Evolutionary conservation across 2,888 invertebrate species (phyloP), one percentile per base, ranked within the genome.

Genomic region (Andrena minutula): DNA sequence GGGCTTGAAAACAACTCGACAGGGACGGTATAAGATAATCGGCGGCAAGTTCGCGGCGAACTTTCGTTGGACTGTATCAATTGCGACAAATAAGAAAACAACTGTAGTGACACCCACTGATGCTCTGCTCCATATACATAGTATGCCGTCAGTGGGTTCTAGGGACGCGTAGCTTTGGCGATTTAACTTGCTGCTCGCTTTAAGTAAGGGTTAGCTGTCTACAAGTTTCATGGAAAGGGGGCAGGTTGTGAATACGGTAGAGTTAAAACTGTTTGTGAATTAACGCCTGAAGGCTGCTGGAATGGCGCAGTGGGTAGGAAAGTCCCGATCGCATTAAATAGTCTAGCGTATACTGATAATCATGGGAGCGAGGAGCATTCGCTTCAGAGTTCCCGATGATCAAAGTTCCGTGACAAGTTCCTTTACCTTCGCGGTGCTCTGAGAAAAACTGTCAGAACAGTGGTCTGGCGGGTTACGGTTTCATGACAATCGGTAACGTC

Each of bases 401-500:
- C 28, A 61, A 73, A 65, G 82, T 75, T 82, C 75, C 79, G 79
- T 76, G 82, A 85, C 79, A 68, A 71, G 88, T 77, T 82, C 77
- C 76, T 83, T 88, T 82, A 75, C 73, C 82, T 75, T 75, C 30
- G 49, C 23, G 32, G 20, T n/a, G 61, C 83, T 74, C 75, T 70
- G 76, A 83, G 82, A 87, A 88, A 83, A 87, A 87, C 79, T 77
- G 79, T 70, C 82, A 72, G 70, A 61, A 79, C 53, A 64, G 60
- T 65, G 73, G 80, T 71, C 80, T 76, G 79, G 56, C 63, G 66
- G 71, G 75, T 86, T 84, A 76, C 66, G 75, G 79, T 88, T 88
- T 86, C 89, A 90, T 89, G 89, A 89, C 81, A 83, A 83, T 81
- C 84, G 56, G 88, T 87, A 81, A 88, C 89, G 89, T 83, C 84